These are phyloP conservation scores for Standfussiana lucernea DNA, from an alignment of 2,888 invertebrate genomes.

Conservation along the genomic window DNA sequence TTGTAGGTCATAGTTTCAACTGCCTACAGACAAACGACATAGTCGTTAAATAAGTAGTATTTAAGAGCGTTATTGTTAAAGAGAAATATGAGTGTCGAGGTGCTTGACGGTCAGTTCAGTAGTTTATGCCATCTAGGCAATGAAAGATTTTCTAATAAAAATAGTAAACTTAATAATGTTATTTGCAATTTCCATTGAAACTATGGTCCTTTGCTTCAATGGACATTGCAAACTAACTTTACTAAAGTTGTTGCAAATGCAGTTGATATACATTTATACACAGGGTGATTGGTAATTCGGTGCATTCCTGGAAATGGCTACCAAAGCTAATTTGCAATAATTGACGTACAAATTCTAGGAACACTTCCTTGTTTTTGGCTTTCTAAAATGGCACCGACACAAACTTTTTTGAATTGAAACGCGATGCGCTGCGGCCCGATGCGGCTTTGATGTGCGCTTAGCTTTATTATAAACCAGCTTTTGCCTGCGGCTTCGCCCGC, in stretches of 20 bases:
- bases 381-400: background rate
- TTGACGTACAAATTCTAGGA: background rate
- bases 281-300: background rate
- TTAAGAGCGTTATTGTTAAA: constrained; percentile 75
- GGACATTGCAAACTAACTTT: background rate
- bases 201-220: background rate
- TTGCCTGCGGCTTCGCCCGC: background rate
- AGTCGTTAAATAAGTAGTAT: constrained; percentile 85
- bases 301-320: background rate
- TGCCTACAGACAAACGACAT: constrained; percentile 75
- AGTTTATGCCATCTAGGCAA: constrained; percentile 12
- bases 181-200: constrained; percentile 4
- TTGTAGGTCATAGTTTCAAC: constrained; percentile 78
- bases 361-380: background rate
- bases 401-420: background rate
- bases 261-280: background rate
- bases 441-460: background rate
- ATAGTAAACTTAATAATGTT: background rate
- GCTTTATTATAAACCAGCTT: background rate
- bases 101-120: constrained; percentile 71
- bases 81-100: constrained; percentile 69
- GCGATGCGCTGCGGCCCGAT: background rate
- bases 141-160: constrained; percentile 3
- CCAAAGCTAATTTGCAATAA: background rate
- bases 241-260: background rate